phyloP scores from a whole-genome alignment of 2,888 invertebrate species.

The Iselma pallidipennis region DNA sequence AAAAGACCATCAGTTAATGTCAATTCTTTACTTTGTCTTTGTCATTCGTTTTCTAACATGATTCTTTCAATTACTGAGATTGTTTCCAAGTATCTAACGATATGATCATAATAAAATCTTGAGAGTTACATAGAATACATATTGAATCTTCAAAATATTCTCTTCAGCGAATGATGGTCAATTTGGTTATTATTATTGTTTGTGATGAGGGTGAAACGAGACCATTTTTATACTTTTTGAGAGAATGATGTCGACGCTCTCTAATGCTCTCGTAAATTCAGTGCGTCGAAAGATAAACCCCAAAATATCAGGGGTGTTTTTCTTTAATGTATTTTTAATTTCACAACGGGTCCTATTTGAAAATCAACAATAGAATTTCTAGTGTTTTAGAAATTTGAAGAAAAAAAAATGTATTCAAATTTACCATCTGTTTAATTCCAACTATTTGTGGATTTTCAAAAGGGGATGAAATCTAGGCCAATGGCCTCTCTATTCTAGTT shows the following conservation, averaged over 20 bases:
- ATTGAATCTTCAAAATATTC: too few species aligned
- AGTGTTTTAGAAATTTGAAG: too few species aligned
- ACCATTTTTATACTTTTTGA: not conserved
- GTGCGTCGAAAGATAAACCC: not conserved
- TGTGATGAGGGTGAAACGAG: not conserved
- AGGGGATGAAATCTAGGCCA: not conserved
- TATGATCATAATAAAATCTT: too few species aligned
- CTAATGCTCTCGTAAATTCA: not conserved
- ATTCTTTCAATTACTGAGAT: not conserved
- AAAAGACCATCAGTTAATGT: too few species aligned
- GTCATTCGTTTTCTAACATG: not conserved
- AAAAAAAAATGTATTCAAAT: too few species aligned
- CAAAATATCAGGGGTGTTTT: not conserved
- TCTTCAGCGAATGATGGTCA: not conserved
- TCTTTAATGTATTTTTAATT: conserved; percentile 2
- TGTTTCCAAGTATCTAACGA: not conserved
- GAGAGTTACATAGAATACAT: too few species aligned
- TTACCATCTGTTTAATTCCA: too few species aligned
- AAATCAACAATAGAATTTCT: too few species aligned
- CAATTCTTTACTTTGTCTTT: not conserved
- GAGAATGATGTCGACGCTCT: not conserved
- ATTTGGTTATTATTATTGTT: not conserved
- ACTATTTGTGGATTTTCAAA: too few species aligned
- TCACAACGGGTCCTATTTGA: not conserved
- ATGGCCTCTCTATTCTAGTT: not conserved